Evolutionary conservation across 92 coral and sea anemone species (phyloP).

Genomic region (Parazoanthus swiftii): DNA sequence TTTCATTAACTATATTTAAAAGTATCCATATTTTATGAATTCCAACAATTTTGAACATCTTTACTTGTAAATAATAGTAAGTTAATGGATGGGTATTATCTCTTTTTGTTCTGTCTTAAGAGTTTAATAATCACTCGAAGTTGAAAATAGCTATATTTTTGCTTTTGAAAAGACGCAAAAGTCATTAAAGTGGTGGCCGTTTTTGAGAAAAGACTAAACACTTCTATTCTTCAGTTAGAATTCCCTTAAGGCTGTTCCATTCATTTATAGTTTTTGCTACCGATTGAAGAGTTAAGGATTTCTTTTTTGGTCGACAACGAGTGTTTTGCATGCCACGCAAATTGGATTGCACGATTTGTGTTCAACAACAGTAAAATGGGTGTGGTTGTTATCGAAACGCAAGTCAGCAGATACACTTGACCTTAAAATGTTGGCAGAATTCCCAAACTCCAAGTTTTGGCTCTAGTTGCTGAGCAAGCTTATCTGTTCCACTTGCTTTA

Average conservation of each 20-base stretch:
- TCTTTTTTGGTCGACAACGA: no score
- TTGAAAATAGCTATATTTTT: background rate
- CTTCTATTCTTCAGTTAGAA: no score
- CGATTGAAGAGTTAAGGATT: background rate
- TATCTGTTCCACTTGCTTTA: background rate
- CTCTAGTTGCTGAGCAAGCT: background rate
- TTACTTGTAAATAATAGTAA: no score
- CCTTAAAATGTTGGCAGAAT: slow-evolving; percentile 3
- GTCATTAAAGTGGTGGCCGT: no score
- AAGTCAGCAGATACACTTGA: background rate
- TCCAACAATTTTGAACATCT: background rate
- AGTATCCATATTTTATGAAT: background rate
- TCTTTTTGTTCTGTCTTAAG: background rate
- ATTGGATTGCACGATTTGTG: background rate
- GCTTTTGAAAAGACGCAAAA: background rate
- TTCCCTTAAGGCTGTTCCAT: background rate
- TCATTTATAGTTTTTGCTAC: no score
- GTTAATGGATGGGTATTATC: background rate
- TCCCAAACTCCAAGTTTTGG: background rate
- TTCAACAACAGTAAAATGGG: background rate
- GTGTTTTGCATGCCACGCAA: background rate
- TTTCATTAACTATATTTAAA: background rate
- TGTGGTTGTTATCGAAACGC: background rate
- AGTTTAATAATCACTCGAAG: background rate
- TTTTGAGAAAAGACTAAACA: no score